Percentiles rank a stretch among this genome's conserved stretches.
phyloP scores from a whole-genome alignment of 2,888 invertebrate species.

The Tachina lurida region DNA sequence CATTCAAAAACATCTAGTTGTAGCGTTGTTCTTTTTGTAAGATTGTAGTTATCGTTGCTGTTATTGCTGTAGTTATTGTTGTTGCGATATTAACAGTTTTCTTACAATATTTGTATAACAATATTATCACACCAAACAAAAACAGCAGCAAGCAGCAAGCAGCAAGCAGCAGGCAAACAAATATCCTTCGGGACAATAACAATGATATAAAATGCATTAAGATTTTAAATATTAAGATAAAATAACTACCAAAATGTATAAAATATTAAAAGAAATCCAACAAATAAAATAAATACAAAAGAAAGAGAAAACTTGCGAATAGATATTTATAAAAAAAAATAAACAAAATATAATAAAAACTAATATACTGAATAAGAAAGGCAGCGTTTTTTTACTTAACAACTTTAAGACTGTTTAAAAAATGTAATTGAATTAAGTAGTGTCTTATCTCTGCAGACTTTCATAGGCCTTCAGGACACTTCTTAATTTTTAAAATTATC shows the following conservation, averaged over 20 bases:
- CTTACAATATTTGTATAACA: slow-evolving; percentile 11
- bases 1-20: slow-evolving; percentile 41
- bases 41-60: neutral
- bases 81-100: slow-evolving; percentile 54
- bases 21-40: neutral
- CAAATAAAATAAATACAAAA: slow-evolving; percentile 26
- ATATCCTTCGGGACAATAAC: slow-evolving; percentile 63
- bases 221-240: slow-evolving; percentile 70
- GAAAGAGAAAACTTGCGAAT: slow-evolving; percentile 13
- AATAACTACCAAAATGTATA: slow-evolving; percentile 40
- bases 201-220: slow-evolving; percentile 71
- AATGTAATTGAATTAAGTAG: too few relatives aligned
- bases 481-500: too few relatives aligned
- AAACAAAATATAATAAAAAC: slow-evolving; percentile 34
- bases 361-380: slow-evolving; percentile 10
- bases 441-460: too few relatives aligned
- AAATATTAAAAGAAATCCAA: slow-evolving; percentile 15
- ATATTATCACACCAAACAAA: slow-evolving; percentile 29
- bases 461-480: too few relatives aligned
- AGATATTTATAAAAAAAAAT: slow-evolving; percentile 6
- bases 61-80: slow-evolving; percentile 13
- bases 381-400: neutral
- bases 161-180: slow-evolving; percentile 24
- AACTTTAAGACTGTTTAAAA: too few relatives aligned
- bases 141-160: slow-evolving; percentile 3